These are phyloP conservation scores for Agelastica alni DNA, from an alignment of 2,888 invertebrate genomes.

Conservation along the genomic window DNA sequence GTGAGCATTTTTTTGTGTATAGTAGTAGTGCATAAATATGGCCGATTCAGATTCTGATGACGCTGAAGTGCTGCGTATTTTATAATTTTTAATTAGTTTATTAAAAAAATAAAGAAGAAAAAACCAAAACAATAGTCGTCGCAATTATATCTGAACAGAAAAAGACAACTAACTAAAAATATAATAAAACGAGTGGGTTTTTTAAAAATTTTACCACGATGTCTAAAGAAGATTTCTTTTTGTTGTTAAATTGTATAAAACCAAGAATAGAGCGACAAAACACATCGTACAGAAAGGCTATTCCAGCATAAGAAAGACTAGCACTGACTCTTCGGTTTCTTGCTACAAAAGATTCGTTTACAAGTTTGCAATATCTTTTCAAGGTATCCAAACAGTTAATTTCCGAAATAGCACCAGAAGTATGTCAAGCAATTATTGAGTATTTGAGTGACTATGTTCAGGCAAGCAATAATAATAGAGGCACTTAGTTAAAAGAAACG, in stretches of 20 bases:
- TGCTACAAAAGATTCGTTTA: conserved; percentile 5
- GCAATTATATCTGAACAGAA: background rate
- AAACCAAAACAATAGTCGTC: conserved; percentile 7
- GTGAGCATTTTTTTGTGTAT: conserved; percentile 3
- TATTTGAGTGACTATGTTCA: conserved; percentile 8
- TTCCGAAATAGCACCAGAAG: too few relatives aligned
- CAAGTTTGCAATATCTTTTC: too few relatives aligned
- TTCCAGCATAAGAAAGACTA: too few relatives aligned
- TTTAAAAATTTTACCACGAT: conserved; percentile 9
- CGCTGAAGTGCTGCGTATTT: too few relatives aligned
- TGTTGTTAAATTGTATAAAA: conserved; percentile 11
- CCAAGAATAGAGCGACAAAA: conserved; percentile 6
- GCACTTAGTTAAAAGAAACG: too few relatives aligned
- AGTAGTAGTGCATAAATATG: conserved; percentile 9
- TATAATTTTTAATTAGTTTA: conserved; percentile 1
- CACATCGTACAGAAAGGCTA: conserved; percentile 1
- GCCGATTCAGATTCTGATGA: conserved; percentile 7
- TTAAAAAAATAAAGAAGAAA: conserved; percentile 8
- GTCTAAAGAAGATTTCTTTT: conserved; percentile 7
- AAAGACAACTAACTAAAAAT: background rate
- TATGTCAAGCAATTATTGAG: background rate
- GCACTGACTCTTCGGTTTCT: too few relatives aligned
- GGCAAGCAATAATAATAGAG: conserved; percentile 10
- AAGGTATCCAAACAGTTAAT: too few relatives aligned
- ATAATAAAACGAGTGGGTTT: conserved; percentile 8